Base-by-base conservation (phyloP, 2,888 invertebrate genomes). In the Candidula unifasciata region DNA sequence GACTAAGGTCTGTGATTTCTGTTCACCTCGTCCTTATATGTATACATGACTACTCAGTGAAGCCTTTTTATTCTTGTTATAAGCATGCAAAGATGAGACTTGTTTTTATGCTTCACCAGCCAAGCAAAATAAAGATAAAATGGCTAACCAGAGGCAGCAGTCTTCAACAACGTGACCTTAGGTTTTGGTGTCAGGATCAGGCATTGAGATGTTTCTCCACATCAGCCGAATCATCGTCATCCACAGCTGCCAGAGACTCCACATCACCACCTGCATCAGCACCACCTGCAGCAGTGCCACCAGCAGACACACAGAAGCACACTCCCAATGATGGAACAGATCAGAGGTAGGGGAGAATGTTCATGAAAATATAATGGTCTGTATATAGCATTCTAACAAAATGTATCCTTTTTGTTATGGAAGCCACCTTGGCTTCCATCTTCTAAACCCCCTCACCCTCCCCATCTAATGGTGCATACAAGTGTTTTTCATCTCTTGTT, bases 181-280 rank as follows among this genome's bases (percentile, higher is more conserved):
- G 1, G 27, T 21, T 37, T 16, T 8, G 10, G 16, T 64, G 78
- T 37, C 52, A 64, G 35, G 66, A 24, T 30, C 24, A 27, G 1
- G n/a, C 35, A n/a, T 37, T 37, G 16, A 33, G 64, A 8, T 37
- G 60, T 64, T 78, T 60, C 5, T 78, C 64, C 37, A 13, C 13
- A 66, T 78, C 78, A 35, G 54, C 78, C 35, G 78, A 64, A 78
- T 8, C 37, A 37, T 33, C 37, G n/a, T 33, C 37, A n/a, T 0
- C 35, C 16, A 3, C 37, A 37, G 6, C 37, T 77, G 30, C 27
- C 21, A 78, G 35, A 66, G n/a, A 33, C 16, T 18, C 33, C 21
- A n/a, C 6, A 27, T 3, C 73, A 5, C 27, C 57, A 21, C 21
- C 77, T 33, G 1, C 77, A n/a, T 33, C 21, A 24, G 18, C 30